These are phyloP conservation scores for Notolepis coatsorum DNA, from an alignment of 2,797 vertebrate genomes.

Conservation along the genomic window DNA sequence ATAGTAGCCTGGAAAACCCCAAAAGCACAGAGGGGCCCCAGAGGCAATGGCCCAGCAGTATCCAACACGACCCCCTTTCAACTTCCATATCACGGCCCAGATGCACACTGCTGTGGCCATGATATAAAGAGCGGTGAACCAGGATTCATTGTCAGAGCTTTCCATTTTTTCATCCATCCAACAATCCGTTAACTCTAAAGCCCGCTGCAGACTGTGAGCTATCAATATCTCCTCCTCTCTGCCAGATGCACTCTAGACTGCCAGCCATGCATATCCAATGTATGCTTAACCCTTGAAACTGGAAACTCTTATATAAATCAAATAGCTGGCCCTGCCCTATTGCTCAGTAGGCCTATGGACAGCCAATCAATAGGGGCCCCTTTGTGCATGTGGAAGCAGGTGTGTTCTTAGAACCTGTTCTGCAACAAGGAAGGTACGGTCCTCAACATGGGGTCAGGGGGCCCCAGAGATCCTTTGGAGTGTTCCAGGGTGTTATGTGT, in stretches of 20 bases:
- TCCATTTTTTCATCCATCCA: constrained; percentile 24
- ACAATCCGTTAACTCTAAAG: neutral
- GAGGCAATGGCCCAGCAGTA: constrained; percentile 10
- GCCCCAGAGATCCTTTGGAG: too few relatives aligned
- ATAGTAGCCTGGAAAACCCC: neutral
- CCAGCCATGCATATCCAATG: neutral
- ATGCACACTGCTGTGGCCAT: neutral
- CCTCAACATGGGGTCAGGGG: too few relatives aligned
- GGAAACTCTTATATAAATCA: neutral
- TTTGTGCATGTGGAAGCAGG: constrained; percentile 8
- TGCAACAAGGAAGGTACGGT: neutral
- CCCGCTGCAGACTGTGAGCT: neutral
- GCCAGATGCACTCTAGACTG: neutral
- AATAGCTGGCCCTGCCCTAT: neutral
- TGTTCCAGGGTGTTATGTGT: too few relatives aligned
- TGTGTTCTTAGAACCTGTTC: constrained; percentile 1
- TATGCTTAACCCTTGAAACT: neutral
- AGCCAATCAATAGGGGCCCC: neutral
- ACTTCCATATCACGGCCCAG: neutral
- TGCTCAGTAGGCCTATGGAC: neutral
- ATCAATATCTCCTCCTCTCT: neutral
- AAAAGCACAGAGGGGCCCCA: constrained; percentile 3
- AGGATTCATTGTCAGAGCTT: neutral
- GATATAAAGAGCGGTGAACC: constrained; percentile 3
- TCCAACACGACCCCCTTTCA: neutral